These are phyloP conservation scores for Chionoecetes opilio DNA, from an alignment of 1,140 invertebrate genomes.

Conservation along the genomic window DNA sequence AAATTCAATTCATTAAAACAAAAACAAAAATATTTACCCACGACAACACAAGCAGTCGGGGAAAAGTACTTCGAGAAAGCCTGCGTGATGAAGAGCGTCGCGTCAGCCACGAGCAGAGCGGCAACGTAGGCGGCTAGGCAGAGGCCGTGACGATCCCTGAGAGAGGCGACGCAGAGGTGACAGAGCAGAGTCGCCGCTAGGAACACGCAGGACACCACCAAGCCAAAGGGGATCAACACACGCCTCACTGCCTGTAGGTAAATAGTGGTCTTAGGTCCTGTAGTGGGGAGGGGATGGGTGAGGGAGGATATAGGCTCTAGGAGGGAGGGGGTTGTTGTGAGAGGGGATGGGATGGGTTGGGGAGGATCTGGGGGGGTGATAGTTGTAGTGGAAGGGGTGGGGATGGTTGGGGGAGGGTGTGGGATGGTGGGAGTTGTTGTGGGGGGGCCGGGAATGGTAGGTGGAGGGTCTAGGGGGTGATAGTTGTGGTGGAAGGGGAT, in stretches of 20 bases:
- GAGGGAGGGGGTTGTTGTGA: no score
- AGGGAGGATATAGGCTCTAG: no score
- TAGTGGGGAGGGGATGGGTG: no score
- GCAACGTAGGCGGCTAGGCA: conserved; percentile 75
- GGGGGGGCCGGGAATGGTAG: no score
- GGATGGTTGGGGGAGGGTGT: no score
- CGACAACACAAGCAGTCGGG: background rate
- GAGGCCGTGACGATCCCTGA: conserved; percentile 75
- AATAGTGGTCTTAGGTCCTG: no score
- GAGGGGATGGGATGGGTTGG: no score
- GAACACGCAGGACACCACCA: conserved; percentile 76
- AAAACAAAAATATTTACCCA: conserved; percentile 34
- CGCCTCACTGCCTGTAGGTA: conserved; percentile 35
- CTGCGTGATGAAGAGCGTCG: conserved; percentile 61
- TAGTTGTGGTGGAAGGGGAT: no score
- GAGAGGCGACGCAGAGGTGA: conserved; percentile 65
- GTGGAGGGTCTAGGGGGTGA: no score
- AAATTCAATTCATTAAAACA: background rate
- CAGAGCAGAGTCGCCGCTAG: conserved; percentile 65
- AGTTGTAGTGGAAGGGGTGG: no score
- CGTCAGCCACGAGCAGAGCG: conserved; percentile 64
- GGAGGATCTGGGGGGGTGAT: no score
- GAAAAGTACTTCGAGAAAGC: conserved; percentile 55
- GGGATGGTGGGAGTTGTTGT: no score
- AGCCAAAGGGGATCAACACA: conserved; percentile 63